These are phyloP conservation scores for Merodon equestris DNA, from an alignment of 2,888 invertebrate genomes.

Conservation along the genomic window DNA sequence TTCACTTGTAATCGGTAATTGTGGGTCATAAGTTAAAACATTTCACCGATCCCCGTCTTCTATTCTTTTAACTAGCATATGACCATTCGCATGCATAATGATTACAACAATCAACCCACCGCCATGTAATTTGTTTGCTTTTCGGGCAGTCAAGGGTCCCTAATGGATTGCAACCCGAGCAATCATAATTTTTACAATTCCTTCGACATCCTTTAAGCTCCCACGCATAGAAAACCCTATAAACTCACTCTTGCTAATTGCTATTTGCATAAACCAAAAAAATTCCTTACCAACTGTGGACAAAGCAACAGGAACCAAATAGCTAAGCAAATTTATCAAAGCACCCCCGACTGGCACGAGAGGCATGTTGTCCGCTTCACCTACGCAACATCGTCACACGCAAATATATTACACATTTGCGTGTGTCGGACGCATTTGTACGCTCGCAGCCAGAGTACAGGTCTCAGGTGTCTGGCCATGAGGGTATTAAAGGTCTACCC, in stretches of 20 bases:
- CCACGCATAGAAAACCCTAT: too few relatives aligned
- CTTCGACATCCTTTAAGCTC: neutral
- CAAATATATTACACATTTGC: constrained; percentile 55
- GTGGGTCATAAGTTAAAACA: too few relatives aligned
- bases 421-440: constrained; percentile 49
- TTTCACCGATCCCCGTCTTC: too few relatives aligned
- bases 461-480: constrained; percentile 51
- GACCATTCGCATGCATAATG: too few relatives aligned
- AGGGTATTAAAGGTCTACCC: constrained; percentile 40
- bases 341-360: constrained; percentile 8
- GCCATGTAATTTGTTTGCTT: too few relatives aligned
- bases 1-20: too few relatives aligned
- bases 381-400: constrained; percentile 17
- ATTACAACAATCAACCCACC: too few relatives aligned
- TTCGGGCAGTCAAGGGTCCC: too few relatives aligned
- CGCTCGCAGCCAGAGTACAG: constrained; percentile 7
- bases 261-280: constrained; percentile 46
- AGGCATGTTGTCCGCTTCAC: constrained; percentile 3
- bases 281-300: too few relatives aligned
- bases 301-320: neutral
- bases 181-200: neutral
- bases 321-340: constrained; percentile 38
- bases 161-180: neutral
- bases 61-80: too few relatives aligned
- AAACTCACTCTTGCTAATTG: constrained; percentile 34